Evolutionary conservation across 2,797 vertebrate species (phyloP), one percentile per base, ranked within the genome.

Genomic region (Lepus oiostolus): DNA sequence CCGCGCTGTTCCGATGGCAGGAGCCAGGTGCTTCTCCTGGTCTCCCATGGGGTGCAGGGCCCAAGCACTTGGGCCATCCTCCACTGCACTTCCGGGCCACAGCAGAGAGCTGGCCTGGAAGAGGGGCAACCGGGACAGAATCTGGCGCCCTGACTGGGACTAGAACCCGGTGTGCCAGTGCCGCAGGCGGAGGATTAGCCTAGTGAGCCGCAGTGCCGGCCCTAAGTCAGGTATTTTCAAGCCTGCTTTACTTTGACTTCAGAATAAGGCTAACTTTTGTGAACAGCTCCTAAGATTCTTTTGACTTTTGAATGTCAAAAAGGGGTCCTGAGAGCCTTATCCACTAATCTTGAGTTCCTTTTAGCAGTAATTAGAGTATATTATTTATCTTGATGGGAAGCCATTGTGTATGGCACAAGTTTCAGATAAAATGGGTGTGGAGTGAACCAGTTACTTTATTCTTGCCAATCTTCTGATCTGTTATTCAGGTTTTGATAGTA

Each of bases 251-350:
- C n/a, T 26, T 82, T 91, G 62, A 60, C 24, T 94, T 94, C 14
- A 87, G n/a, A 58, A 65, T 17, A 88, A 22, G 22, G 42, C 38
- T 58, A 58, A 17, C 63, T 83, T 91, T 71, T n/a, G 72, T 89
- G 50, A 85, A 8, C 60, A 89, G 60, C 19, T 74, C 65, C 63
- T 90, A n/a, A 93, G 30, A 42, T 68, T 63, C 85, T 82, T 91
- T 42, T 6, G 26, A 14, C n/a, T 10, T 75, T 26, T 79, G 79
- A 89, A 85, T 62, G 47, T 75, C 12, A 75, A 24, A 75, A 75
- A 75, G 16, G 30, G 30, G 4, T 84, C 85, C n/a, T 21, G 80
- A 80, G 19, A 52, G 60, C 50, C 26, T 92, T 5, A 67, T 47
- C 63, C 58, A 50, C 58, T 63, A 67, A 74, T 60, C 63, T 22